Evolutionary conservation across 2,797 vertebrate species (phyloP).

Genomic region (Phylloscopus collybita): DNA sequence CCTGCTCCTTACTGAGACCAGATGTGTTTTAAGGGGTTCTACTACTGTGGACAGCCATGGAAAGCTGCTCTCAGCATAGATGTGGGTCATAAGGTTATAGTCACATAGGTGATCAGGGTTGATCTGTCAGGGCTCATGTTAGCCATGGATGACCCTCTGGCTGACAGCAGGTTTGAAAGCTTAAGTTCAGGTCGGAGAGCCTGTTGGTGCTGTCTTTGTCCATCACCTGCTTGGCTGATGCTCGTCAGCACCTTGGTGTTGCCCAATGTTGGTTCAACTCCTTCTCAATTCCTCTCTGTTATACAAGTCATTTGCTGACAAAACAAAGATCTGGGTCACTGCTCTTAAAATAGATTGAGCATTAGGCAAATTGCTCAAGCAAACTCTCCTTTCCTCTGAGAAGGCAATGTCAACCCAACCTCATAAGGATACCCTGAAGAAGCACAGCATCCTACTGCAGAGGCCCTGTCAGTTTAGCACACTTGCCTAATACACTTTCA

Average conservation of each 20-base stretch:
- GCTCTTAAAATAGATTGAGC: conserved; percentile 60
- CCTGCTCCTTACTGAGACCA: background rate
- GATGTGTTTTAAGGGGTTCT: background rate
- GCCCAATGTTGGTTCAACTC: background rate
- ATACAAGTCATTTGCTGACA: conserved; percentile 62
- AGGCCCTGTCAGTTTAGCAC: background rate
- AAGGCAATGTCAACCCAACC: conserved; percentile 34
- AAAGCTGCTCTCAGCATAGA: background rate
- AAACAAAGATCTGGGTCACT: conserved; percentile 64
- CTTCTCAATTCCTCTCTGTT: conserved; percentile 56
- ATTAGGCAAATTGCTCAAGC: conserved; percentile 57
- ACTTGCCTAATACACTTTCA: background rate
- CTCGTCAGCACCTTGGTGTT: background rate
- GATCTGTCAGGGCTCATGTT: background rate
- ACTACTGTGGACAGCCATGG: background rate
- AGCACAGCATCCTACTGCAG: background rate
- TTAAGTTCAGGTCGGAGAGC: background rate
- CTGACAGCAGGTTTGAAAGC: background rate
- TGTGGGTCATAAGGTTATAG: rapidly evolving
- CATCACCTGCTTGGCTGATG: background rate
- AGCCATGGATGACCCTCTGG: background rate
- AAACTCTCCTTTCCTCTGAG: conserved; percentile 37
- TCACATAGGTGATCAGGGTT: background rate
- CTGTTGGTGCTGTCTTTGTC: background rate
- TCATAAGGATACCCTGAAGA: background rate